Percentiles rank a stretch among this genome's conserved stretches.
phyloP scores from a whole-genome alignment of 2,888 invertebrate species.

The Megastigmus dorsalis region DNA sequence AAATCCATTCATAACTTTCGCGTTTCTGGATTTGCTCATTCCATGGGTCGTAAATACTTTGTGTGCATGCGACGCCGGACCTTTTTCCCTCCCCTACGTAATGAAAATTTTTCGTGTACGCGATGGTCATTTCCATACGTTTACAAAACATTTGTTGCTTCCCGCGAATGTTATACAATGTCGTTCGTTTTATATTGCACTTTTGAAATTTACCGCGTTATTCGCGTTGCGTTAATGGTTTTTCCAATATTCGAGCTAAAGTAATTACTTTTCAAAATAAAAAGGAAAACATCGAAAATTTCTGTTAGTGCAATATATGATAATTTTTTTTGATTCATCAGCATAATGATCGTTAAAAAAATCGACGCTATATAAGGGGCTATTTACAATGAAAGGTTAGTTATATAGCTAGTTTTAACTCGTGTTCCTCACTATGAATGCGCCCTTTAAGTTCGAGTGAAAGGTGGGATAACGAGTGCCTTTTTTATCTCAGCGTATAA shows the following conservation, averaged over 20 bases:
- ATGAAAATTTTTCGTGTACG: too few relatives aligned
- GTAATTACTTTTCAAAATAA: not conserved
- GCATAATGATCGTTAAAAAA: too few relatives aligned
- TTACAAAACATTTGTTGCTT: too few relatives aligned
- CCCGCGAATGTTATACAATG: too few relatives aligned
- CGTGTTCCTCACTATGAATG: too few relatives aligned
- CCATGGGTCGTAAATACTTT: not conserved
- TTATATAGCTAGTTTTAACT: not conserved
- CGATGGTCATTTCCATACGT: too few relatives aligned
- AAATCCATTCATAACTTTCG: constrained; percentile 26
- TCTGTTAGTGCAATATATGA: too few relatives aligned
- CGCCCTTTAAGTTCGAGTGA: not conserved
- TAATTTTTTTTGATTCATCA: too few relatives aligned
- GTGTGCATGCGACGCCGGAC: not conserved
- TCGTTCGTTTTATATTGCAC: too few relatives aligned
- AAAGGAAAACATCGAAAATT: constrained; percentile 7
- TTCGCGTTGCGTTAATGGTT: not conserved
- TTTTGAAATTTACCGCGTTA: too few relatives aligned
- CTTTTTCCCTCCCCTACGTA: not conserved
- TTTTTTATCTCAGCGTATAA: not conserved
- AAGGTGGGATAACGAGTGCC: constrained; percentile 8
- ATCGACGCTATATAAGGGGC: not conserved
- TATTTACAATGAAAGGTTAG: too few relatives aligned
- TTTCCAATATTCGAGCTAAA: not conserved
- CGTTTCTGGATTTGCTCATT: not conserved